Evolutionary conservation across 2,888 invertebrate species (phyloP), one percentile per base, ranked within the genome.

Genomic region (Iselma pallidipennis): DNA sequence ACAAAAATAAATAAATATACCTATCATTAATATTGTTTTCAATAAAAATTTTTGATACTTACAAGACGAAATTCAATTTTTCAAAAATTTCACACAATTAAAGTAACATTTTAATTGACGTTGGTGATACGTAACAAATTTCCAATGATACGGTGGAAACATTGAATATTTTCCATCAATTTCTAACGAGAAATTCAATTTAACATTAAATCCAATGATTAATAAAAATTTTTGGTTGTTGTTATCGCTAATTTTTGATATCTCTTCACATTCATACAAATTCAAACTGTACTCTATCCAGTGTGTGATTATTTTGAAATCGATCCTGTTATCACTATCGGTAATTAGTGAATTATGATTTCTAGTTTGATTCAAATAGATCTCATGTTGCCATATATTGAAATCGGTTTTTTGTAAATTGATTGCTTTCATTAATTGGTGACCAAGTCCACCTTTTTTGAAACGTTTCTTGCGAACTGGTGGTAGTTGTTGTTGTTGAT

Each of bases 351-450:
- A 16, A 12, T 25, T 28, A 26, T 29, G 14, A 48, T 31, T 54
- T 52, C 21, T 1, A 71, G 80, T 81, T 66, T 76, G 79, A 1
- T 84, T 85, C 65, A 84, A 75, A 76, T 79, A 85, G 60, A 79
- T 76, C 73, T 87, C 86, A 69, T 87, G 85, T 74, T 84, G 82
- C 86, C 86, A 86, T 55, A 86, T 77, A 28, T 82, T 82, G 55
- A 83, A 63, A 63, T 78, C 81, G 0, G 83, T 80, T 57, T 78
- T 82, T 73, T 84, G 83, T 73, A 83, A 83, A 75, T 82, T 83
- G 63, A 86, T 67, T 10, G 84, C 73, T 37, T 70, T 75, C 68
- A 82, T 80, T 19, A 86, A 70, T 33, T 84, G 77, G 63, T 77
- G 74, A 25, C 84, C 83, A 29, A 85, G 63, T 1, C 85, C 84